Evolutionary conservation across 2,888 invertebrate genomes (phyloP).

Genomic region (Drosophila multiciliata): DNA sequence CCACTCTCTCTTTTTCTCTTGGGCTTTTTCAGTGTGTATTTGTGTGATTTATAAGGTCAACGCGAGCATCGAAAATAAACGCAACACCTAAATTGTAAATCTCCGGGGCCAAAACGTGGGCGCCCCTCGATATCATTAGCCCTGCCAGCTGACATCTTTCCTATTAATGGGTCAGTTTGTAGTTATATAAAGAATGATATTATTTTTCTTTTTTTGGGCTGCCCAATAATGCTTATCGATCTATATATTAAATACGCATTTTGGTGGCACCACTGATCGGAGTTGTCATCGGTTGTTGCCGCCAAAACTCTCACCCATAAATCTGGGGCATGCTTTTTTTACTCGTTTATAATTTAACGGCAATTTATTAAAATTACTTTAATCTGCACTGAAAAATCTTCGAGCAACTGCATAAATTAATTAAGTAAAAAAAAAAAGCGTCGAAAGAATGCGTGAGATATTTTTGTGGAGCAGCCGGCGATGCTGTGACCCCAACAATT

Average conservation of each 20-base stretch:
- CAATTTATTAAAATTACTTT: slow-evolving; percentile 76
- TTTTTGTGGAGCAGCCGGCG: slow-evolving; percentile 43
- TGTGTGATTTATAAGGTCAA: slow-evolving; percentile 75
- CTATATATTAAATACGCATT: slow-evolving; percentile 25
- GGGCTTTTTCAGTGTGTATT: not conserved
- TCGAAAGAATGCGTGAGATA: slow-evolving; percentile 67
- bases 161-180: slow-evolving; percentile 68
- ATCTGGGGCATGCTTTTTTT: slow-evolving; percentile 18
- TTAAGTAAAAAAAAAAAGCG: slow-evolving; percentile 45
- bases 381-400: slow-evolving; percentile 72
- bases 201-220: slow-evolving; percentile 11
- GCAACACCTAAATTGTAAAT: slow-evolving; percentile 32
- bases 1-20: not conserved
- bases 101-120: slow-evolving; percentile 66
- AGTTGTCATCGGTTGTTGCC: not conserved
- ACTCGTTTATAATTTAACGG: slow-evolving; percentile 61
- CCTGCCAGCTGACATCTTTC: slow-evolving; percentile 62
- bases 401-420: slow-evolving; percentile 75
- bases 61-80: slow-evolving; percentile 60
- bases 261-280: slow-evolving; percentile 35
- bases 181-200: slow-evolving; percentile 13
- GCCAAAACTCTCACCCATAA: slow-evolving; percentile 19
- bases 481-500: slow-evolving; percentile 44
- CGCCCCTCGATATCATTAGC: slow-evolving; percentile 62
- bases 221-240: slow-evolving; percentile 45